These are phyloP conservation scores for Ammodytes dubius DNA, from an alignment of 2,113 vertebrate genomes.

Conservation along the genomic window DNA sequence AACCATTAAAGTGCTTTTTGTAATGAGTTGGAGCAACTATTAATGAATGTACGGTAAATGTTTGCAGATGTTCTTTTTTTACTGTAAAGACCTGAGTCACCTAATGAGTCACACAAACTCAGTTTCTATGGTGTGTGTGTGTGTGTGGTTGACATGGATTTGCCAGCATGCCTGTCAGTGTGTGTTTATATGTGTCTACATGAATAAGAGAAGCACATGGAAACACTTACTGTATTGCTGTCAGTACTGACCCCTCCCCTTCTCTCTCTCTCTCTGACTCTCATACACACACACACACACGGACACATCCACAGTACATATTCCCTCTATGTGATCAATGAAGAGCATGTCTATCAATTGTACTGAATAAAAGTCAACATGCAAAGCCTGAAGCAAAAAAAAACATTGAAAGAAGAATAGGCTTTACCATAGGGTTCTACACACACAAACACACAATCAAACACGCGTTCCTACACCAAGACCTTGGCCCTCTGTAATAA, in stretches of 20 bases:
- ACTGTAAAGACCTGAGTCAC: conserved; percentile 76
- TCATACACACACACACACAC: conserved; percentile 20
- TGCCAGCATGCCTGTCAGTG: conserved; percentile 61
- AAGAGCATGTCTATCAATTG: conserved; percentile 61
- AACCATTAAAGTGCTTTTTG: conserved; percentile 63
- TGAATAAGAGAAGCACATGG: conserved; percentile 74
- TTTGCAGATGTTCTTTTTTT: conserved; percentile 70
- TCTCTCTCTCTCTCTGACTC: conserved; percentile 18
- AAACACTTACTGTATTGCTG: conserved; percentile 76
- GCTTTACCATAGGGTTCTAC: conserved; percentile 32
- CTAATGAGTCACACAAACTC: conserved; percentile 71
- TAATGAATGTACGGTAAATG: conserved; percentile 74
- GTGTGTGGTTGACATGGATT: conserved; percentile 63
- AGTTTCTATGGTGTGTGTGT: conserved; percentile 15
- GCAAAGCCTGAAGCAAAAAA: conserved; percentile 34
- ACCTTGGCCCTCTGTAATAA: conserved; percentile 58
- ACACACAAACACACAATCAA: conserved; percentile 13
- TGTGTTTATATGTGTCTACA: conserved; percentile 58
- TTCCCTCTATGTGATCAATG: conserved; percentile 59
- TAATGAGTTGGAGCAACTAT: conserved; percentile 55
- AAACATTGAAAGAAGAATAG: conserved; percentile 30
- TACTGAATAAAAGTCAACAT: conserved; percentile 51
- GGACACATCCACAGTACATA: conserved; percentile 11
- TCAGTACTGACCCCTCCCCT: conserved; percentile 54
- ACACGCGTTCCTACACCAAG: conserved; percentile 33